Conservation (phyloP, 2,797 vertebrate species). For the Enoplosus armatus region DNA sequence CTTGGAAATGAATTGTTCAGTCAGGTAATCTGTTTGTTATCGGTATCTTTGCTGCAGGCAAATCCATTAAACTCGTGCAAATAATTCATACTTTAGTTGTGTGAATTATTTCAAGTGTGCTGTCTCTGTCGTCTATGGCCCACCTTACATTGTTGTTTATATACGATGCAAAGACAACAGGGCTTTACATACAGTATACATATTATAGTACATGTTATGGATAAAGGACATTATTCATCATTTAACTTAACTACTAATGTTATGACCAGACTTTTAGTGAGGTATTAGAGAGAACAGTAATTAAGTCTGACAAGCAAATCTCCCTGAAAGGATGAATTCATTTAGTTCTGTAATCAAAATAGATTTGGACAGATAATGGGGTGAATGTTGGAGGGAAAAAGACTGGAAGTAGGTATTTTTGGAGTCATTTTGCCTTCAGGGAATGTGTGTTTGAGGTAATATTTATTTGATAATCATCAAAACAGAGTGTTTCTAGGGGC, state of each 20-base stretch:
- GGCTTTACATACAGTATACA: neutral
- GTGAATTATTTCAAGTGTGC: slow-evolving; percentile 27
- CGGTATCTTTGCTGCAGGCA: slow-evolving; percentile 25
- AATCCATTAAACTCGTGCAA: slow-evolving; percentile 35
- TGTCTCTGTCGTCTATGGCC: slow-evolving; percentile 2
- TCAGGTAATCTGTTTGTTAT: slow-evolving; percentile 44
- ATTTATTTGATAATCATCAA: slow-evolving; percentile 66
- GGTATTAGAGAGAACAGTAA: slow-evolving; percentile 29
- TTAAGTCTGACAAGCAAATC: slow-evolving; percentile 53
- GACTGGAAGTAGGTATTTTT: slow-evolving; percentile 49
- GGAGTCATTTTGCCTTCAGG: slow-evolving; percentile 26
- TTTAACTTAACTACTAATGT: slow-evolving; percentile 17
- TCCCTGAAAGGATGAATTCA: slow-evolving; percentile 47
- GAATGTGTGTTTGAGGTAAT: slow-evolving; percentile 42
- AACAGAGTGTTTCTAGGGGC: slow-evolving; percentile 42
- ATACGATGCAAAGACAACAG: neutral
- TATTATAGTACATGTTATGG: too few relatives aligned
- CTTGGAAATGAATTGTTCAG: slow-evolving; percentile 40
- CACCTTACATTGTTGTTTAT: slow-evolving; percentile 3
- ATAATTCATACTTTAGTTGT: slow-evolving; percentile 14
- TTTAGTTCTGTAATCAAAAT: slow-evolving; percentile 59
- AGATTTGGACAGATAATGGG: slow-evolving; percentile 53
- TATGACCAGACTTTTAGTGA: slow-evolving; percentile 18
- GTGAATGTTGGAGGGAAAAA: slow-evolving; percentile 33
- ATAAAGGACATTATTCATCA: slow-evolving; percentile 3